A percentile compares a stretch with the other conserved stretches of the same genome.
phyloP scores from a whole-genome alignment of 1,140 invertebrate species.

The Dendroctonus valens region DNA sequence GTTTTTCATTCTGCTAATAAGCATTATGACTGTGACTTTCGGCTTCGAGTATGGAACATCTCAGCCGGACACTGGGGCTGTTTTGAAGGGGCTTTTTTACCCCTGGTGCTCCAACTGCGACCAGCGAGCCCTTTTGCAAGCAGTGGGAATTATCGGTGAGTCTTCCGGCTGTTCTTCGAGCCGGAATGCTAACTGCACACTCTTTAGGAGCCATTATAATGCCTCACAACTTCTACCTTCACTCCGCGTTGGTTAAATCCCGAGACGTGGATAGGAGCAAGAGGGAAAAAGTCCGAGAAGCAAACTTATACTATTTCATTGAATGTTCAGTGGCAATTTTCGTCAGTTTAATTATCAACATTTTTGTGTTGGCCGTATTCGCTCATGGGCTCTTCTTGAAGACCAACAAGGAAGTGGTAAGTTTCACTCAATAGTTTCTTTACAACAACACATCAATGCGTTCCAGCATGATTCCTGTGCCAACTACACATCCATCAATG shows the following conservation, averaged over 20 bases:
- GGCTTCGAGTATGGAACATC: slow-evolving; percentile 83
- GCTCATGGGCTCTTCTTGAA: slow-evolving; percentile 75
- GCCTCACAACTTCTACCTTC: slow-evolving; percentile 92
- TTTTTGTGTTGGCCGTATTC: slow-evolving; percentile 88
- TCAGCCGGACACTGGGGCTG: slow-evolving; percentile 66
- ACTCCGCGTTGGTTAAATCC: slow-evolving; percentile 88
- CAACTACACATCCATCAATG: slow-evolving; percentile 32
- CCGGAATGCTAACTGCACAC: neutral
- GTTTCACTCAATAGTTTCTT: too few relatives aligned
- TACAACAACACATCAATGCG: neutral
- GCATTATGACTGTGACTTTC: slow-evolving; percentile 84
- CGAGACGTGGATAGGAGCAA: slow-evolving; percentile 75
- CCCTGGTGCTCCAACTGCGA: slow-evolving; percentile 78
- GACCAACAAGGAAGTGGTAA: slow-evolving; percentile 59
- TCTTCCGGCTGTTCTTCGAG: neutral
- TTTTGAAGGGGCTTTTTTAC: slow-evolving; percentile 79
- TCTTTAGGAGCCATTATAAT: slow-evolving; percentile 79
- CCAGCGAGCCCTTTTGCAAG: slow-evolving; percentile 69
- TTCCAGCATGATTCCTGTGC: slow-evolving; percentile 26
- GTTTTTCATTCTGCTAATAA: slow-evolving; percentile 83
- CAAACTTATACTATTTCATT: slow-evolving; percentile 88
- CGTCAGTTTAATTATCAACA: slow-evolving; percentile 86
- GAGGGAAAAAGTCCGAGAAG: slow-evolving; percentile 71
- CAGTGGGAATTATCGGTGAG: slow-evolving; percentile 79
- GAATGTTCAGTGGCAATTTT: slow-evolving; percentile 81